Conservation (phyloP, 2,113 vertebrate species). For the Myiozetetes cayanensis region DNA sequence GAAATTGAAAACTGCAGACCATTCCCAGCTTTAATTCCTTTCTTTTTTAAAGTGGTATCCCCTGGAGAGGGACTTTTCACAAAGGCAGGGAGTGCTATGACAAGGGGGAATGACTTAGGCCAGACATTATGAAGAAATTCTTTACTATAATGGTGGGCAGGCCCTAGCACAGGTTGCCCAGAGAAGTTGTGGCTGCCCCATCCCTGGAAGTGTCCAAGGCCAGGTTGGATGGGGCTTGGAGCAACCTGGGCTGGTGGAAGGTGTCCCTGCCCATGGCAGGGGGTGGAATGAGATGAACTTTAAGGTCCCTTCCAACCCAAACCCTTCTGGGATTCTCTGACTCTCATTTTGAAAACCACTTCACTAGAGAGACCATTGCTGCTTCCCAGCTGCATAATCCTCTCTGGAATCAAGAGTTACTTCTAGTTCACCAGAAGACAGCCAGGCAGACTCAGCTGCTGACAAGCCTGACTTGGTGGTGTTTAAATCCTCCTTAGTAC, state of each 20-base stretch:
- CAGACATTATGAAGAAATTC: neutral
- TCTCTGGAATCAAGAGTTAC: neutral
- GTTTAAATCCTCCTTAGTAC: neutral
- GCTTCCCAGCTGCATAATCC: neutral
- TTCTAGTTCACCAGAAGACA: neutral
- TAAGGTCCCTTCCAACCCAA: neutral
- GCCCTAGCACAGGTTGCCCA: neutral
- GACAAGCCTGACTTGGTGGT: neutral
- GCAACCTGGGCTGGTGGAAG: neutral
- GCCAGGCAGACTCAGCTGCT: neutral
- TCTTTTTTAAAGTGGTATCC: neutral
- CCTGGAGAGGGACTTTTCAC: neutral
- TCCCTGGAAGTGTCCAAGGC: neutral
- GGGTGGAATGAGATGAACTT: neutral
- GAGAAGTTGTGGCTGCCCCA: neutral
- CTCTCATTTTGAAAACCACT: neutral
- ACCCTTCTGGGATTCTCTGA: neutral
- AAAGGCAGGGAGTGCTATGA: neutral
- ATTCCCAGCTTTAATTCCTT: neutral
- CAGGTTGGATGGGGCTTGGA: fast-evolving
- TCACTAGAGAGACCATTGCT: neutral
- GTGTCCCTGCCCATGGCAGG: neutral
- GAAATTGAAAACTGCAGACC: neutral
- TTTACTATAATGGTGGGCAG: no score
- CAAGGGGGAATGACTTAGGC: neutral